Percentiles rank a stretch among this genome's conserved stretches.
Conservation (phyloP, 2,113 vertebrate genomes). For the Todiramphus saurophagus region DNA sequence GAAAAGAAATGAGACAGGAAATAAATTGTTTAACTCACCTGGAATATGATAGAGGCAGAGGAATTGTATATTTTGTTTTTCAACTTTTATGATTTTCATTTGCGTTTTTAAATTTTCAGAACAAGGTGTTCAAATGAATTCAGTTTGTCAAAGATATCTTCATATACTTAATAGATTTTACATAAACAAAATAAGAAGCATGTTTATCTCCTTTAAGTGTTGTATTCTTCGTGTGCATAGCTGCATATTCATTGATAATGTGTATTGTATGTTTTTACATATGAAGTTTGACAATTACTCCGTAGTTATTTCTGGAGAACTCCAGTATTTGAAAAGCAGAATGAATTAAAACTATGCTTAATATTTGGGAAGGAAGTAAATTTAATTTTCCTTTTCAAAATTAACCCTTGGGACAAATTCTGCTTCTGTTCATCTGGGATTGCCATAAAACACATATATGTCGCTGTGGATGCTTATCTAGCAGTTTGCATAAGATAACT, state of each 20-base stretch:
- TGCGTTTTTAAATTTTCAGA: neutral
- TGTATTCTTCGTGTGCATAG: neutral
- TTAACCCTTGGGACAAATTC: neutral
- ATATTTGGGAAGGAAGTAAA: neutral
- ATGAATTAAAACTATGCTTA: neutral
- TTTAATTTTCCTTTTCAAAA: neutral
- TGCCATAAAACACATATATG: neutral
- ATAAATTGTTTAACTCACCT: neutral
- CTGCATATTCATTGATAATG: neutral
- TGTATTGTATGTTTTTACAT: neutral
- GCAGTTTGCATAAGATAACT: neutral
- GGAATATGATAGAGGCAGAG: neutral
- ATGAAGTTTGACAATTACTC: neutral
- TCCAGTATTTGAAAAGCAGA: neutral
- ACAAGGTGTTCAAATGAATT: neutral
- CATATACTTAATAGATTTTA: neutral
- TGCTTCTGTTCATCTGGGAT: neutral
- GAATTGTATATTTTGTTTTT: neutral
- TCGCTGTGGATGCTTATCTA: neutral
- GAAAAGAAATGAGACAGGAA: neutral
- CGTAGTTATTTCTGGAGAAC: neutral
- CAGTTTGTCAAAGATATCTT: neutral
- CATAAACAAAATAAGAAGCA: neutral
- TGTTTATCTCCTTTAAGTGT: neutral
- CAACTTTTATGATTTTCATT: neutral